Conservation (phyloP, 2,888 invertebrate species). For the Steinernema hermaphroditum region DNA sequence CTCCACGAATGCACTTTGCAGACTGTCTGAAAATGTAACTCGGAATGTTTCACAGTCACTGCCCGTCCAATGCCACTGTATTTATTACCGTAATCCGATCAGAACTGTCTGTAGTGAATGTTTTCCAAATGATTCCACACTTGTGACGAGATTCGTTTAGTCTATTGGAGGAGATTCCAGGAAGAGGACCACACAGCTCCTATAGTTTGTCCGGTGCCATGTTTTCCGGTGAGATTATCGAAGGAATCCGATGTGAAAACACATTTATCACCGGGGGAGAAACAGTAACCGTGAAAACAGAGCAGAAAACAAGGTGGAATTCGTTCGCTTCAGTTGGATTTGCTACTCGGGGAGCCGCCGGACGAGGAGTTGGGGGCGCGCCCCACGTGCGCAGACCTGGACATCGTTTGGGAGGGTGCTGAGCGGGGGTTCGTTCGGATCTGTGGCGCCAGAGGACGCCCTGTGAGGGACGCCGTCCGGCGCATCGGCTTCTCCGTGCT, state of each 20-base stretch:
- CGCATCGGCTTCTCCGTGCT: conserved; percentile 23
- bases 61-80: too few relatives aligned
- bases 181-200: too few relatives aligned
- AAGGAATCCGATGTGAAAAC: neutral
- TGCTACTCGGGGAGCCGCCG: neutral
- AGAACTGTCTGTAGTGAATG: too few relatives aligned
- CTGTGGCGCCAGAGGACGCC: neutral
- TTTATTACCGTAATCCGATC: too few relatives aligned
- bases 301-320: neutral
- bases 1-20: too few relatives aligned
- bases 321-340: neutral
- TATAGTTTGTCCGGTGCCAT: too few relatives aligned
- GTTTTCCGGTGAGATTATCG: too few relatives aligned
- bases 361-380: neutral
- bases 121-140: too few relatives aligned
- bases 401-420: neutral
- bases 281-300: neutral
- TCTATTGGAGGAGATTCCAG: too few relatives aligned
- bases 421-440: conserved; percentile 13
- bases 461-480: neutral
- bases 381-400: neutral
- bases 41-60: too few relatives aligned
- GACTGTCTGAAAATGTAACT: too few relatives aligned
- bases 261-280: neutral
- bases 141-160: too few relatives aligned